Evolutionary conservation across 2,113 vertebrate genomes (phyloP), one percentile per base, ranked within the genome.

Genomic region (Aptenodytes patagonicus): DNA sequence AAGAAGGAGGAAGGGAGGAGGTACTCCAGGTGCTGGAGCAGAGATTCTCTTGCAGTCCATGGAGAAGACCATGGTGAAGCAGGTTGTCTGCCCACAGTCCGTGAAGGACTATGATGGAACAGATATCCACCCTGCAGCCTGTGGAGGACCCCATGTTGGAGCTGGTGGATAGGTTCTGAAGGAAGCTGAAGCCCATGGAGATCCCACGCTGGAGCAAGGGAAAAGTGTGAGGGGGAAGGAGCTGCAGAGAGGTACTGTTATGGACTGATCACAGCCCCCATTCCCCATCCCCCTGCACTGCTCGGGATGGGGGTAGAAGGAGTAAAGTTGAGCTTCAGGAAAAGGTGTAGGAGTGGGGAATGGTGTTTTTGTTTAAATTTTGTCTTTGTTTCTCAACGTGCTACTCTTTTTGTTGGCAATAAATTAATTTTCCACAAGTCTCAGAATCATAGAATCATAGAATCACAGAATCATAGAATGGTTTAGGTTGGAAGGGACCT

Each of bases 121-220:
- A 81, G 25, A 15, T 64, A 64, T 16, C 32, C n/a, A 44, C 28
- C 36, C 5, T 55, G 24, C 13, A 69, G 10, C 22, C 5, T 21
- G 14, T 34, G 31, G 20, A 52, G 9, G 6, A 15, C 8, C 2
- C 10, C 38, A 28, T 0, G 0, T 4, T 36, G 40, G 21, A 70
- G 14, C 22, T 47, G 40, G 7, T 66, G 7, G 12, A 57, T 21
- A 52, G 9, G 19, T 31, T 9, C 22, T 80, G 26, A 54, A 66
- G 19, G 32, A 83, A 84, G 15, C 2, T 21, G 20, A 87, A 84
- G 28, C 4, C 25, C 5, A 3, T 38, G 29, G 34, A 83, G 1
- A 52, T 0, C 5, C 11, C 38, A 32, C 2, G 24, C 2, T 47
- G 14, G 8, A 77, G 9, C 9, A 62, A 11, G 9, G 3, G 7